Evolutionary conservation across 2,888 invertebrate genomes (phyloP).

Genomic region (Noctua janthina): DNA sequence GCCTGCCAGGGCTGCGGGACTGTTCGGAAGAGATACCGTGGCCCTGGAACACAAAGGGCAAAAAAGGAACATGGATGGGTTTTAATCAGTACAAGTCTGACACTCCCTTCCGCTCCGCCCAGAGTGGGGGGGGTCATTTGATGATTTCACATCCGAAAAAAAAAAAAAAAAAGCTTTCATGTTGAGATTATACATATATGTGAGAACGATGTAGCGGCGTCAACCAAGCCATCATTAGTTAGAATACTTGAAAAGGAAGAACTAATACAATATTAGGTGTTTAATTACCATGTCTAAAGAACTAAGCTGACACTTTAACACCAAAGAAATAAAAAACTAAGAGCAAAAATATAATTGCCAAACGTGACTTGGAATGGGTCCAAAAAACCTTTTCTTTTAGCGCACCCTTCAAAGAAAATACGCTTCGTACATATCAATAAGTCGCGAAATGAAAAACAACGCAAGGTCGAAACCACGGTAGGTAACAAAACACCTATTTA

Average conservation of each 20-base stretch:
- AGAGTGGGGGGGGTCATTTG: too few relatives aligned
- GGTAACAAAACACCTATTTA: conserved; percentile 30
- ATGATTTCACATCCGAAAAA: too few relatives aligned
- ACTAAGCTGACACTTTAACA: not conserved
- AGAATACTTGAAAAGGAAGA: not conserved
- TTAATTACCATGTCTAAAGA: not conserved
- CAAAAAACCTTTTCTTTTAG: conserved; percentile 45
- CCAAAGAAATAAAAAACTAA: conserved; percentile 15
- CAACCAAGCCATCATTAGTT: not conserved
- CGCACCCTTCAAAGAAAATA: conserved; percentile 22
- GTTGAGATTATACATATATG: too few relatives aligned
- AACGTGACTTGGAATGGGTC: conserved; percentile 54
- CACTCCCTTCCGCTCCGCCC: too few relatives aligned
- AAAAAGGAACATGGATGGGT: too few relatives aligned
- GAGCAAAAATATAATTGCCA: conserved; percentile 46
- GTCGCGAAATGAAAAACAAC: conserved; percentile 5
- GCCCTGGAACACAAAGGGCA: too few relatives aligned
- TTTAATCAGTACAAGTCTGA: too few relatives aligned
- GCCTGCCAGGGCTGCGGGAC: too few relatives aligned
- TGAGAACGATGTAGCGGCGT: too few relatives aligned
- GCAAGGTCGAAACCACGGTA: not conserved
- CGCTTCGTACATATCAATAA: conserved; percentile 33
- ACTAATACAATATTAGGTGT: not conserved
- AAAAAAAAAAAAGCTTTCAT: too few relatives aligned
- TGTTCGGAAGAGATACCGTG: too few relatives aligned